These are phyloP conservation scores for Delia radicum DNA, from an alignment of 1,140 invertebrate genomes.

Conservation along the genomic window DNA sequence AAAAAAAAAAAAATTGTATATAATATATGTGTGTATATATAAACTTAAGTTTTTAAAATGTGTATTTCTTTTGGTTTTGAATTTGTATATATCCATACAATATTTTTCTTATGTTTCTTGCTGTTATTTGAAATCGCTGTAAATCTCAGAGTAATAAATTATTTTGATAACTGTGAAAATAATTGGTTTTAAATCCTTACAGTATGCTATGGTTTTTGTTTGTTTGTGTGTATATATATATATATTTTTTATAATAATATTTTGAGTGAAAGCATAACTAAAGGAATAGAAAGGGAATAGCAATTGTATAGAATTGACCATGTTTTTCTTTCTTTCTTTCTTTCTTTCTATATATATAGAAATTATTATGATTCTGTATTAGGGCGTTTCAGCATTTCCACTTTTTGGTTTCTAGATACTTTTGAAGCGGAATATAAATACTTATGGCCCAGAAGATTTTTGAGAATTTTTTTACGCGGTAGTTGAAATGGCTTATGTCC, in stretches of 20 bases:
- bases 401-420: no score
- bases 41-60: neutral
- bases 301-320: neutral
- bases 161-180: slow-evolving; percentile 23
- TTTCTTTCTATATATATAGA: neutral
- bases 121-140: neutral
- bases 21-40: neutral
- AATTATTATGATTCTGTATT: neutral
- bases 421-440: no score
- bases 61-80: neutral
- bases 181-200: slow-evolving; percentile 22
- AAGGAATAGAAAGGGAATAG: neutral
- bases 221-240: neutral
- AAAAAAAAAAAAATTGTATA: no score
- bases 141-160: slow-evolving; percentile 22
- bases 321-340: neutral
- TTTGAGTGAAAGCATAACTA: neutral
- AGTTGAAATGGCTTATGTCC: no score
- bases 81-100: neutral
- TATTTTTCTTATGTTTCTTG: neutral
- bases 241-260: neutral
- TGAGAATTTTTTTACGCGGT: no score
- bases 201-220: neutral
- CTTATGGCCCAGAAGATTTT: no score
- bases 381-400: neutral